Percentiles rank a stretch among this genome's conserved stretches.
Evolutionary conservation across 1,140 invertebrate genomes (phyloP).

Genomic region (Cyclina sinensis): DNA sequence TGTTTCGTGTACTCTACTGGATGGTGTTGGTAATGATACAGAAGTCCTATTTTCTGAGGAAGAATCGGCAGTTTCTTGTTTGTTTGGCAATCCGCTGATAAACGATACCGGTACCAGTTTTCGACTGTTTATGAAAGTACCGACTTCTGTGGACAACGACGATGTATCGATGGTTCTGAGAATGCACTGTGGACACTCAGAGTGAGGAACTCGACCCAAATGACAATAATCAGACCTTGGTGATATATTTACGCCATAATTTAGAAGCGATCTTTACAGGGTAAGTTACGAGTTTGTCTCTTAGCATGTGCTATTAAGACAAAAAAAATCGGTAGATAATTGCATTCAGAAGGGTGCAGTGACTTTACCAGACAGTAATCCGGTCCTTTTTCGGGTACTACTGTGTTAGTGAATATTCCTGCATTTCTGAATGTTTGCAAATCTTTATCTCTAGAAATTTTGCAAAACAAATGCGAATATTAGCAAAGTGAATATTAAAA

Average conservation of each 20-base stretch:
- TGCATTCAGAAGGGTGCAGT: too few relatives aligned
- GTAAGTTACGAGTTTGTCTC: too few relatives aligned
- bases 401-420: too few relatives aligned
- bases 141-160: not conserved
- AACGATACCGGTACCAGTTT: conserved; percentile 34
- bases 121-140: not conserved
- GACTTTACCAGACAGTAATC: too few relatives aligned
- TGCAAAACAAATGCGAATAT: too few relatives aligned
- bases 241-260: conserved; percentile 21
- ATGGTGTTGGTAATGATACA: not conserved
- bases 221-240: conserved; percentile 1
- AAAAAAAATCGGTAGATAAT: too few relatives aligned
- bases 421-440: too few relatives aligned
- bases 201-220: conserved; percentile 18
- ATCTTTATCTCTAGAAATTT: too few relatives aligned
- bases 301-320: too few relatives aligned
- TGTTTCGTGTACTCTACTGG: not conserved
- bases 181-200: not conserved
- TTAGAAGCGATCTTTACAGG: conserved; percentile 14
- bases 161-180: not conserved
- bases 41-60: not conserved
- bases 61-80: conserved; percentile 11
- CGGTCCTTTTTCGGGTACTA: too few relatives aligned
- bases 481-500: too few relatives aligned
- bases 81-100: conserved; percentile 44